A percentile compares a stretch with the other conserved stretches of the same genome.
phyloP scores from a whole-genome alignment of 1,140 invertebrate genomes.

The Globodera rostochiensis region DNA sequence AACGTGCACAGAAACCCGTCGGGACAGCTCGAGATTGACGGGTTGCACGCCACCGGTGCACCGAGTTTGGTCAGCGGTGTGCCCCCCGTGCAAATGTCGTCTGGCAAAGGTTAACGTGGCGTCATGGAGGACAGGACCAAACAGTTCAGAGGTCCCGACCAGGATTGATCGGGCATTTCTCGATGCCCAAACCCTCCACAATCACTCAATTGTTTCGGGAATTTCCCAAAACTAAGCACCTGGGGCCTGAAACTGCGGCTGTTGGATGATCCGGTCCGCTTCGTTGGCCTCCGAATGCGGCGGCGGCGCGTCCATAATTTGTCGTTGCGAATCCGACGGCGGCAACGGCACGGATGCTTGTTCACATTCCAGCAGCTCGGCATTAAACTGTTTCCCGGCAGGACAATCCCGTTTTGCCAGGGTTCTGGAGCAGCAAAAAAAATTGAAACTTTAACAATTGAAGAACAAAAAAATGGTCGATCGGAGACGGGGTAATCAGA shows the following conservation, averaged over 20 bases:
- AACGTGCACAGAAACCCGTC: conserved; percentile 63
- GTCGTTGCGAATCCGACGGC: not conserved
- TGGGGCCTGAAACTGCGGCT: conserved; percentile 61
- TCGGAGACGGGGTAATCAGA: no score
- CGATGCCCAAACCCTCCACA: not conserved
- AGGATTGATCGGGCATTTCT: not conserved
- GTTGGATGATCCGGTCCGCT: conserved; percentile 37
- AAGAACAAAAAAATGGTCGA: no score
- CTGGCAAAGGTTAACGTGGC: conserved; percentile 17
- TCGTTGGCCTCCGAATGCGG: not conserved
- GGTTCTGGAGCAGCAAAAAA: not conserved
- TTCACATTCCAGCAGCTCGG: conserved; percentile 53
- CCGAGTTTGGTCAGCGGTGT: conserved; percentile 61
- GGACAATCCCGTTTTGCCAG: conserved; percentile 47
- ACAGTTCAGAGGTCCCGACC: no score
- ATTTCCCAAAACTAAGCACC: conserved; percentile 35
- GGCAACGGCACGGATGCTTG: not conserved
- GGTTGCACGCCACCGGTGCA: conserved; percentile 63
- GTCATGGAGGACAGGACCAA: no score
- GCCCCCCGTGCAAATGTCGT: conserved; percentile 62
- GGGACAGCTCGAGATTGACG: conserved; percentile 60
- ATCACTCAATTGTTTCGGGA: not conserved
- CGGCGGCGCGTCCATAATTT: conserved; percentile 3
- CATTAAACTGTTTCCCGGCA: conserved; percentile 58
- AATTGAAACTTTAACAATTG: no score